Percentiles rank a stretch among this genome's conserved stretches.
These are phyloP conservation scores for Cecidostiba fungosa DNA, from an alignment of 2,888 invertebrate genomes.

Conservation along the genomic window DNA sequence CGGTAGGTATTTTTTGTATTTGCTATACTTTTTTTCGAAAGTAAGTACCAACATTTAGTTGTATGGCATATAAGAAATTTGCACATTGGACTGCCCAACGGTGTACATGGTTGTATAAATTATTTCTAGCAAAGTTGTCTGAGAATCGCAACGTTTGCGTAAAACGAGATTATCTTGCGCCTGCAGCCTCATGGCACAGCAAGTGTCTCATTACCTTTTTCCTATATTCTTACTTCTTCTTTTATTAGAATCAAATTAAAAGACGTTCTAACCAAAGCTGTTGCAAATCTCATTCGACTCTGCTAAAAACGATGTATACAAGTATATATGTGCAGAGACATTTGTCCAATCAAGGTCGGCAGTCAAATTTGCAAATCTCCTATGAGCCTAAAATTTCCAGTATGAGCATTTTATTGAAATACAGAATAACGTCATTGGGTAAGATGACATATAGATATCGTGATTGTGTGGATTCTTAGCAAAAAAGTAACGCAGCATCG, in stretches of 20 bases:
- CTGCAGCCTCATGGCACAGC: no score
- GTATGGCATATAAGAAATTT: conserved; percentile 72
- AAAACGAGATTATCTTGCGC: not conserved
- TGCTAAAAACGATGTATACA: conserved; percentile 5
- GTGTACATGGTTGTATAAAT: conserved; percentile 53
- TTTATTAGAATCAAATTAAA: no score
- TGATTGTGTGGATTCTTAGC: conserved; percentile 58
- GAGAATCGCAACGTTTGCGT: not conserved
- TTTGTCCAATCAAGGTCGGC: not conserved
- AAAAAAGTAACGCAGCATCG: not conserved
- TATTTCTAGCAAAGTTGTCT: conserved; percentile 33
- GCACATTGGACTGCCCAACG: conserved; percentile 64
- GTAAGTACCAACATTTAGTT: conserved; percentile 74
- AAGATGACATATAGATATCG: conserved; percentile 69
- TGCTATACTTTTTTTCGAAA: conserved; percentile 74
- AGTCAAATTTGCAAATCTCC: conserved; percentile 60
- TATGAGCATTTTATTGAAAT: conserved; percentile 38
- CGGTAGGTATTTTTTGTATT: conserved; percentile 84
- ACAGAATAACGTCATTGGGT: conserved; percentile 71
- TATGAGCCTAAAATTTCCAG: conserved; percentile 60
- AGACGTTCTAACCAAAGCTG: not conserved
- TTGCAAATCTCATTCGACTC: not conserved
- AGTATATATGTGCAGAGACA: not conserved
- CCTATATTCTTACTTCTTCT: no score
- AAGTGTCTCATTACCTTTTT: no score